Percentiles rank a stretch among this genome's conserved stretches.
Conservation (phyloP, 2,113 vertebrate genomes). For the Siniperca chuatsi region DNA sequence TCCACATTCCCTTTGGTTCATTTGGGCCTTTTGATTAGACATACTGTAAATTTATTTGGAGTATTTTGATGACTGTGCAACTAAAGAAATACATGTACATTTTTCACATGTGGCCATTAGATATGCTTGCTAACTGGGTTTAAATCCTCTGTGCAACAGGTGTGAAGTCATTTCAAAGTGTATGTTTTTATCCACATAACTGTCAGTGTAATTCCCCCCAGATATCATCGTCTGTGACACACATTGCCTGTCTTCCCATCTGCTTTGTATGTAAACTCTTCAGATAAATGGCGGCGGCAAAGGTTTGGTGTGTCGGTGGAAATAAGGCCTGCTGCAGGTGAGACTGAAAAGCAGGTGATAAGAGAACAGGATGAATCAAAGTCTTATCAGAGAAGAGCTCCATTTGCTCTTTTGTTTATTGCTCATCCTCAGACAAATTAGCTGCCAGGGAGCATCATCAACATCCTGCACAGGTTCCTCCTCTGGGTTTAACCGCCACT, state of each 20-base stretch:
- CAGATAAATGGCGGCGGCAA: neutral
- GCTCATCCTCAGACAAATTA: conserved; percentile 32
- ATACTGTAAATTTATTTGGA: neutral
- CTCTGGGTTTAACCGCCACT: neutral
- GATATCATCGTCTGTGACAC: neutral
- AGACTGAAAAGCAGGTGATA: conserved; percentile 31
- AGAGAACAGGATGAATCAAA: conserved; percentile 41
- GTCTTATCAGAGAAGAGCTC: conserved; percentile 27
- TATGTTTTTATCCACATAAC: neutral
- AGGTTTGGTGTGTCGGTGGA: neutral
- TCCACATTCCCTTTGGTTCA: neutral
- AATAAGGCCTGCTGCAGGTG: conserved; percentile 15
- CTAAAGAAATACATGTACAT: neutral
- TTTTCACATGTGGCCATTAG: neutral
- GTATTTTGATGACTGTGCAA: neutral
- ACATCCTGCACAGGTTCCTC: conserved; percentile 11
- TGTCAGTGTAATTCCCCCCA: neutral
- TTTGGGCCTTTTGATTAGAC: neutral
- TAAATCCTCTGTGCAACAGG: neutral
- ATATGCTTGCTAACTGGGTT: neutral
- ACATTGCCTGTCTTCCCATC: neutral
- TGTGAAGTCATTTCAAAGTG: neutral
- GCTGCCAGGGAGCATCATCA: conserved; percentile 4
- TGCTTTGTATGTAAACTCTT: neutral
- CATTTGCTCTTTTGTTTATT: conserved; percentile 31